Conservation (phyloP, 1,140 invertebrate species). For the Chironomus tepperi region DNA sequence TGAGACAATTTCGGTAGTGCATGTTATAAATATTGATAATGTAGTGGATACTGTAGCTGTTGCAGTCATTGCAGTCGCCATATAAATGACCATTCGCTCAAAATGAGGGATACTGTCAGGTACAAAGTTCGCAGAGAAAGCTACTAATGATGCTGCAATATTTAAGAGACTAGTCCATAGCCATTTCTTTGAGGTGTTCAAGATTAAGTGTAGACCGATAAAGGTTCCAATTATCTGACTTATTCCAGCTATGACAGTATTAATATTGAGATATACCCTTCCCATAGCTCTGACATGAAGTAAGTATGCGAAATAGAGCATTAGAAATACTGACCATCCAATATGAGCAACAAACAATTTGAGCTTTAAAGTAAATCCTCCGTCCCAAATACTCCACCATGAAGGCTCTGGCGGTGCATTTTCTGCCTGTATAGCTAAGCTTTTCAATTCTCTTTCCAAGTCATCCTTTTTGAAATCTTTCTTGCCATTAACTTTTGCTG, state of each 20-base stretch:
- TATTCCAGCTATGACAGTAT: slow-evolving; percentile 40
- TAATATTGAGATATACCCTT: slow-evolving; percentile 36
- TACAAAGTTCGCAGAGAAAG: slow-evolving; percentile 37
- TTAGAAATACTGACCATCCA: slow-evolving; percentile 37
- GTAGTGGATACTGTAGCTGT: slow-evolving; percentile 36
- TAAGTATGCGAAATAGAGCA: slow-evolving; percentile 41
- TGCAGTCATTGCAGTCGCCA: slow-evolving; percentile 37
- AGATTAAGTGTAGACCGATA: slow-evolving; percentile 34
- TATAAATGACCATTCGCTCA: slow-evolving; percentile 33
- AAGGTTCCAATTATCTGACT: slow-evolving; percentile 38
- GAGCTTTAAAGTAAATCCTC: slow-evolving; percentile 32
- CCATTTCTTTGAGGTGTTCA: slow-evolving; percentile 39
- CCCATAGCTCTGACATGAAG: slow-evolving; percentile 41
- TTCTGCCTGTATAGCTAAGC: slow-evolving; percentile 27
- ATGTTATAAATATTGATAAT: slow-evolving; percentile 37
- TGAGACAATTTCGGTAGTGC: slow-evolving; percentile 36
- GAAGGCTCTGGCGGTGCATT: slow-evolving; percentile 30
- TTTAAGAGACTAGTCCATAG: slow-evolving; percentile 38
- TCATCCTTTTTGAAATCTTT: slow-evolving; percentile 35
- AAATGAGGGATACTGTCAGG: slow-evolving; percentile 27
- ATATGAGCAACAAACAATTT: slow-evolving; percentile 37
- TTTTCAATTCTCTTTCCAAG: slow-evolving; percentile 33
- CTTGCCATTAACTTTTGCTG: slow-evolving; percentile 37
- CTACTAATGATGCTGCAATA: slow-evolving; percentile 38
- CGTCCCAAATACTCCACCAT: slow-evolving; percentile 36